phyloP scores from a whole-genome alignment of 2,797 vertebrate genomes.

The Manis crassicaudata region DNA sequence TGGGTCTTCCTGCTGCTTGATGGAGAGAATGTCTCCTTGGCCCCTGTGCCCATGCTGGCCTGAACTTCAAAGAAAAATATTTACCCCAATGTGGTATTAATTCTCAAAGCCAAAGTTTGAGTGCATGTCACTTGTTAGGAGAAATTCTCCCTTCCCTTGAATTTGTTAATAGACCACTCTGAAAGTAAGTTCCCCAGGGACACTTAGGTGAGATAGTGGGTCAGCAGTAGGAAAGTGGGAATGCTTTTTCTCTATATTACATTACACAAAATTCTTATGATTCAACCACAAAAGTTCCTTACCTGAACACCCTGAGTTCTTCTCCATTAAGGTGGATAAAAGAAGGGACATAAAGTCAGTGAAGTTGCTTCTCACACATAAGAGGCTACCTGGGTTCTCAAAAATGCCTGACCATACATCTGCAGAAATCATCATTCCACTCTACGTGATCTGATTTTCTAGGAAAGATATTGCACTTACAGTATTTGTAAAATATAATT shows the following conservation, averaged over 20 bases:
- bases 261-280: neutral
- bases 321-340: neutral
- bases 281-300: neutral
- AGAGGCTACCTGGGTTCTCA: neutral
- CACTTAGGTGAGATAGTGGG: neutral
- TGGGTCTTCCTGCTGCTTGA: neutral
- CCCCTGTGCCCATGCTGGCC: neutral
- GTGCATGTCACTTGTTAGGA: neutral
- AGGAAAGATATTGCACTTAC: neutral
- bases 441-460: neutral
- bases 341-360: neutral
- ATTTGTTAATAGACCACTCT: neutral
- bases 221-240: neutral
- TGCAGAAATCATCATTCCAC: neutral
- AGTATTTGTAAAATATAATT: slow-evolving; percentile 32
- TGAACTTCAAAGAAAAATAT: neutral
- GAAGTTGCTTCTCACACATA: neutral
- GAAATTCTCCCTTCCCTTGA: neutral
- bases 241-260: neutral
- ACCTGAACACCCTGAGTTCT: neutral
- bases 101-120: slow-evolving; percentile 9
- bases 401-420: neutral
- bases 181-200: neutral
- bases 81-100: neutral
- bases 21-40: neutral